A percentile compares a stretch with the other conserved stretches of the same genome.
phyloP scores from a whole-genome alignment of 2,113 vertebrate species.

The Synchiropus splendidus region DNA sequence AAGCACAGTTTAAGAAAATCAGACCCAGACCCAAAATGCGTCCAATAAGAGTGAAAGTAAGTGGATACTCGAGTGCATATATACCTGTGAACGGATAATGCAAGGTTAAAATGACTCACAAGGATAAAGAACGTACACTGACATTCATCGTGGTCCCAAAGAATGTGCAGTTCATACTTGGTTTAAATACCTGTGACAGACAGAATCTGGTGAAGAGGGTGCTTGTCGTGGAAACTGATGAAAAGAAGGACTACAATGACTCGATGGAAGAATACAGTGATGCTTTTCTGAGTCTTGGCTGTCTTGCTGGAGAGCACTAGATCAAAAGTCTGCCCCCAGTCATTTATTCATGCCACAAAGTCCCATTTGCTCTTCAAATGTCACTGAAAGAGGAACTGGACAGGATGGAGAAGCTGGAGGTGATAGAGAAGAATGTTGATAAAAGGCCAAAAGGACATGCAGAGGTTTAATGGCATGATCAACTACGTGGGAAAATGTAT shows the following conservation, averaged over 20 bases:
- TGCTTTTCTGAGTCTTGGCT: neutral
- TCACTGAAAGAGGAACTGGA: neutral
- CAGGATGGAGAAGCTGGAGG: neutral
- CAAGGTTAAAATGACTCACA: conserved; percentile 3
- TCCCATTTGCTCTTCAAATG: neutral
- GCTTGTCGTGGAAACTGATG: neutral
- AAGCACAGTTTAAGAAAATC: neutral
- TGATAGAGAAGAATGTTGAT: conserved; percentile 6
- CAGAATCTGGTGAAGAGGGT: neutral
- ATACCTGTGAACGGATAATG: conserved; percentile 2
- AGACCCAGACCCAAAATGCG: neutral
- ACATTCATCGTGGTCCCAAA: neutral
- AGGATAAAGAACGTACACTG: neutral
- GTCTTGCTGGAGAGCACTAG: neutral
- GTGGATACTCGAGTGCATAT: neutral
- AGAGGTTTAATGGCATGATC: conserved; percentile 3
- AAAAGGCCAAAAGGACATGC: neutral
- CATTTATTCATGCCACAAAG: neutral
- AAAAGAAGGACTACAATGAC: neutral
- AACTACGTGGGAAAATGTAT: conserved; percentile 10
- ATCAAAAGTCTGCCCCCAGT: neutral
- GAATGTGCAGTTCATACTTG: conserved; percentile 3
- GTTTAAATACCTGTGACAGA: conserved; percentile 2
- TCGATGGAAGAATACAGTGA: conserved; percentile 1
- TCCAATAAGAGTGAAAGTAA: neutral